These are phyloP conservation scores for Alligator mississippiensis DNA, from an alignment of 2,113 vertebrate species.

Conservation along the genomic window DNA sequence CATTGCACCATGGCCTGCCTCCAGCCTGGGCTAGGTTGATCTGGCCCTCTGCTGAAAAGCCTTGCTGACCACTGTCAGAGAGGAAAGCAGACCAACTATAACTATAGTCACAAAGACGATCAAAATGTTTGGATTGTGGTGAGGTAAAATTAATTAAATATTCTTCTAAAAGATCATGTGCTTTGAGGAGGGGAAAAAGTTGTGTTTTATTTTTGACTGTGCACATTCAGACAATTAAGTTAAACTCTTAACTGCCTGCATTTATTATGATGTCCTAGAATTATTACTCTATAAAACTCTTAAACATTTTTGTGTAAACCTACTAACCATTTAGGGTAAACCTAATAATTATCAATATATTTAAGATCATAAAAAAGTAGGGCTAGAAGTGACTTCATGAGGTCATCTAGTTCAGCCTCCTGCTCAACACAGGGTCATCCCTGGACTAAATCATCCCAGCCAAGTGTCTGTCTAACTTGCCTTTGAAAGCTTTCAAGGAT, in stretches of 20 bases:
- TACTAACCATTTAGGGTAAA: too few species aligned
- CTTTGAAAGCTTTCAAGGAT: too few species aligned
- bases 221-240: background rate
- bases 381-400: background rate
- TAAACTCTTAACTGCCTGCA: background rate
- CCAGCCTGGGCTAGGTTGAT: too few species aligned
- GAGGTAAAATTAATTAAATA: background rate
- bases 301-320: background rate
- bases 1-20: too few species aligned
- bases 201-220: background rate
- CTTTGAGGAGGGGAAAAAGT: rapidly evolving
- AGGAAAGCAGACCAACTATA: background rate
- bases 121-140: too few species aligned
- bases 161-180: background rate
- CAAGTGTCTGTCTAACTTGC: too few species aligned
- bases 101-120: too few species aligned
- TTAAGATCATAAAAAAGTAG: too few species aligned
- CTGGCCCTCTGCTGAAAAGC: too few species aligned
- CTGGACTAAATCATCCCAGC: background rate
- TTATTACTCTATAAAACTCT: background rate
- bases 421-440: background rate
- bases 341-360: too few species aligned
- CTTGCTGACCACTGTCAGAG: background rate
- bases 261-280: background rate
- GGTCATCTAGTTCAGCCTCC: rapidly evolving